phyloP scores from a whole-genome alignment of 2,888 invertebrate species.

The Orchesellides sinensis region DNA sequence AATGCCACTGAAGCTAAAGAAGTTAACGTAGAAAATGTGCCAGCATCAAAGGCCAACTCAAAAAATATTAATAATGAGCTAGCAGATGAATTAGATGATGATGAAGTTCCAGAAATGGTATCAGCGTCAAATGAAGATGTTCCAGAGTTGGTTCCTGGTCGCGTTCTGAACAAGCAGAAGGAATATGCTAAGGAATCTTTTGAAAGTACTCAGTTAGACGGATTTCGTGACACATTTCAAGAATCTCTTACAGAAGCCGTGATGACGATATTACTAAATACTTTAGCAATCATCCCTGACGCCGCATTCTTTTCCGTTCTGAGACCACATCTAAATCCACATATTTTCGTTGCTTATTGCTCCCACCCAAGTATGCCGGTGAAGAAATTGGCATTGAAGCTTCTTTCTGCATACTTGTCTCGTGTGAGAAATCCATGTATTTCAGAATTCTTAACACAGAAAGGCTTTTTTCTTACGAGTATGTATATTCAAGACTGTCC shows the following conservation, averaged over 20 bases:
- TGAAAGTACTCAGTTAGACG: conserved; percentile 63
- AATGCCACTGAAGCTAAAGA: conserved; percentile 54
- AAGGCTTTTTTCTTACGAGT: conserved; percentile 72
- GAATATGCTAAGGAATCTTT: conserved; percentile 58
- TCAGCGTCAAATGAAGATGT: conserved; percentile 64
- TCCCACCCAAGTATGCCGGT: conserved; percentile 70
- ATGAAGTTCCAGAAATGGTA: conserved; percentile 39
- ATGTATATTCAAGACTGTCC: conserved; percentile 69
- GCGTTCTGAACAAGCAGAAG: conserved; percentile 47
- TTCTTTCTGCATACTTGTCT: conserved; percentile 70
- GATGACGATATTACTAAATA: conserved; percentile 72
- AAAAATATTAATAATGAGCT: not conserved
- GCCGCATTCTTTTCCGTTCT: conserved; percentile 70
- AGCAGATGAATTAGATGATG: conserved; percentile 24
- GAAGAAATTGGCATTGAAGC: conserved; percentile 71
- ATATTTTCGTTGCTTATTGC: conserved; percentile 71
- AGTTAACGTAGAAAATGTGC: not conserved
- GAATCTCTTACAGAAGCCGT: conserved; percentile 72
- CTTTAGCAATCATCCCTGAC: conserved; percentile 74
- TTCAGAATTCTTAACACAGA: conserved; percentile 67
- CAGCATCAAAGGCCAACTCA: not conserved
- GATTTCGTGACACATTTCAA: conserved; percentile 71
- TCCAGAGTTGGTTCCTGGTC: conserved; percentile 71
- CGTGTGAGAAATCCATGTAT: conserved; percentile 70
- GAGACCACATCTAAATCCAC: conserved; percentile 67